These are phyloP conservation scores for Meganola albula DNA, from an alignment of 2,888 invertebrate genomes.

Conservation along the genomic window DNA sequence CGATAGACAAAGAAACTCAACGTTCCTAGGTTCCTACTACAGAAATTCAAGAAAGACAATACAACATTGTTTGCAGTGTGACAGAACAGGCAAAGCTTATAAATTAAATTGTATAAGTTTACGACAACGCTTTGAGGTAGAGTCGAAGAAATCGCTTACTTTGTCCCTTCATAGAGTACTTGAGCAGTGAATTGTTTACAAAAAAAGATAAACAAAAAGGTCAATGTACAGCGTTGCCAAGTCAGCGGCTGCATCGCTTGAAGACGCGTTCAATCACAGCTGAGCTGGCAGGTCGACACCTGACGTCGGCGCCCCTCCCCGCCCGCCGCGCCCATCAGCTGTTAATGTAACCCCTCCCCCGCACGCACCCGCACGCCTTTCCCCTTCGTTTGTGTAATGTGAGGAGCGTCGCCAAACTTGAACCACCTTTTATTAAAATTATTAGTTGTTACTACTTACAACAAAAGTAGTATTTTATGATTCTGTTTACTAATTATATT, in stretches of 20 bases:
- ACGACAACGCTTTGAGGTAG: too few relatives aligned
- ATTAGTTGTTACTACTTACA: too few relatives aligned
- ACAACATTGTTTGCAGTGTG: too few relatives aligned
- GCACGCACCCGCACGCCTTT: constrained; percentile 59
- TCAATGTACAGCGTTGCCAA: constrained; percentile 55
- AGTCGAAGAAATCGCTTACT: constrained; percentile 14
- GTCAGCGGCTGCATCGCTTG: constrained; percentile 60
- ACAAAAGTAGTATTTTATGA: too few relatives aligned
- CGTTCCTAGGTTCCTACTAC: too few relatives aligned
- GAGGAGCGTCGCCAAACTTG: constrained; percentile 58
- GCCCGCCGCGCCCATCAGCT: constrained; percentile 65
- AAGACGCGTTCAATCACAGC: constrained; percentile 49
- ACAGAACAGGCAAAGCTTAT: too few relatives aligned
- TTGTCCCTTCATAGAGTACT: constrained; percentile 12
- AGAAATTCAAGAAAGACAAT: too few relatives aligned
- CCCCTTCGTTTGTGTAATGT: constrained; percentile 78
- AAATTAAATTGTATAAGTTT: too few relatives aligned
- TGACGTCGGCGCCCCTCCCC: constrained; percentile 54
- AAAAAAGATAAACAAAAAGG: constrained; percentile 70
- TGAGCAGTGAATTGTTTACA: constrained; percentile 42
- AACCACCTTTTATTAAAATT: too few relatives aligned
- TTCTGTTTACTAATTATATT: too few relatives aligned
- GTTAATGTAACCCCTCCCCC: constrained; percentile 64
- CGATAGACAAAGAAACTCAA: too few relatives aligned
- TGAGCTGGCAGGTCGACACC: constrained; percentile 58